phyloP scores from a whole-genome alignment of 1,140 invertebrate species.

The Diachasmimorpha longicaudata region DNA sequence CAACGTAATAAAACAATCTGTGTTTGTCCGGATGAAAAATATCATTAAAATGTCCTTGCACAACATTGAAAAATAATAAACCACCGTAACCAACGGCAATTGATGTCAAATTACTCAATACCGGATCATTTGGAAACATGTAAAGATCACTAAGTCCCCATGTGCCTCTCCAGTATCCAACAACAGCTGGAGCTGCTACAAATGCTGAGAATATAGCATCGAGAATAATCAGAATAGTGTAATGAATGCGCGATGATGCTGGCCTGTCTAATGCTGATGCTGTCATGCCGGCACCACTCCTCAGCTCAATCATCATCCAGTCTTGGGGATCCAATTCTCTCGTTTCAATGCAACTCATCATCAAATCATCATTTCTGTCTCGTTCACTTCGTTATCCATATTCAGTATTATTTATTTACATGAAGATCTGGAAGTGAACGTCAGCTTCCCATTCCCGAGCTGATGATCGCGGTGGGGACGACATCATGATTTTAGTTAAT shows the following conservation, averaged over 20 bases:
- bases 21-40: constrained; percentile 71
- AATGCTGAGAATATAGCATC: constrained; percentile 75
- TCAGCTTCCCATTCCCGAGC: no score
- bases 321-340: constrained; percentile 35
- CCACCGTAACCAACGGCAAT: constrained; percentile 72
- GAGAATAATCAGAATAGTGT: constrained; percentile 69
- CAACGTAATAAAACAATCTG: constrained; percentile 72
- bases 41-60: constrained; percentile 69
- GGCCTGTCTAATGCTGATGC: constrained; percentile 43
- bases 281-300: constrained; percentile 46
- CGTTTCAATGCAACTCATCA: constrained; percentile 19
- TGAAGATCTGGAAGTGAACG: not conserved
- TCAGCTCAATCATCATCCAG: constrained; percentile 55
- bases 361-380: not conserved
- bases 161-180: constrained; percentile 85
- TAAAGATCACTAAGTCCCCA: constrained; percentile 81
- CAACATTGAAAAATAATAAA: constrained; percentile 71
- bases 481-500: no score
- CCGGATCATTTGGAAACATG: constrained; percentile 67
- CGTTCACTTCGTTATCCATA: not conserved
- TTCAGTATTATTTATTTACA: not conserved
- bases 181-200: constrained; percentile 78
- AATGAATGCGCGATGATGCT: constrained; percentile 55
- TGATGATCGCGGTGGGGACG: no score
- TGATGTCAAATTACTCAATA: constrained; percentile 70